A percentile compares a stretch with the other conserved stretches of the same genome.
Conservation (phyloP, 2,113 vertebrate species). For the Misgurnus anguillicaudatus region DNA sequence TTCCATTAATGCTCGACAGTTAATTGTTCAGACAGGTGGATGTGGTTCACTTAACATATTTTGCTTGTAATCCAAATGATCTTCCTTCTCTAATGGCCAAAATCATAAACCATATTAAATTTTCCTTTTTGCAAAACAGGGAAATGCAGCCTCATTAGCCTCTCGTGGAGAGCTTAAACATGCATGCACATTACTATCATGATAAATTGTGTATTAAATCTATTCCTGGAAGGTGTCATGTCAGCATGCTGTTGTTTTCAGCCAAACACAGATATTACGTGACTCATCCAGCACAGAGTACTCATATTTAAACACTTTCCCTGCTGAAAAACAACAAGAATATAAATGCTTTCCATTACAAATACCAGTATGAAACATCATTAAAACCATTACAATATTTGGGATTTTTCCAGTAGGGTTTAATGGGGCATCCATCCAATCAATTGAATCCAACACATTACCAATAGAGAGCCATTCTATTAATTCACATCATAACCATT, state of each 20-base stretch:
- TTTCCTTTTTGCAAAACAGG: not conserved
- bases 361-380: too few relatives aligned
- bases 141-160: not conserved
- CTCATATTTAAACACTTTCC: constrained; percentile 37
- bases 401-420: too few relatives aligned
- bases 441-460: too few relatives aligned
- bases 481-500: too few relatives aligned
- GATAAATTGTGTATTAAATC: constrained; percentile 31
- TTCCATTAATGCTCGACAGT: constrained; percentile 26
- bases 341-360: too few relatives aligned
- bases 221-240: constrained; percentile 66
- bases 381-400: too few relatives aligned
- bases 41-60: constrained; percentile 29
- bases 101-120: not conserved
- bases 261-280: constrained; percentile 70
- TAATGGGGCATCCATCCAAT: too few relatives aligned
- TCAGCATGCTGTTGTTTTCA: constrained; percentile 57
- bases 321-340: too few relatives aligned
- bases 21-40: constrained; percentile 37
- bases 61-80: not conserved
- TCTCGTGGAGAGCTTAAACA: not conserved
- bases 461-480: not conserved
- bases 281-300: constrained; percentile 59
- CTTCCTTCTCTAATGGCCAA: not conserved
- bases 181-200: not conserved